Percentiles rank a stretch among this genome's conserved stretches.
These are phyloP conservation scores for Drosophila subsilvestris DNA, from an alignment of 2,888 invertebrate species.

Conservation along the genomic window DNA sequence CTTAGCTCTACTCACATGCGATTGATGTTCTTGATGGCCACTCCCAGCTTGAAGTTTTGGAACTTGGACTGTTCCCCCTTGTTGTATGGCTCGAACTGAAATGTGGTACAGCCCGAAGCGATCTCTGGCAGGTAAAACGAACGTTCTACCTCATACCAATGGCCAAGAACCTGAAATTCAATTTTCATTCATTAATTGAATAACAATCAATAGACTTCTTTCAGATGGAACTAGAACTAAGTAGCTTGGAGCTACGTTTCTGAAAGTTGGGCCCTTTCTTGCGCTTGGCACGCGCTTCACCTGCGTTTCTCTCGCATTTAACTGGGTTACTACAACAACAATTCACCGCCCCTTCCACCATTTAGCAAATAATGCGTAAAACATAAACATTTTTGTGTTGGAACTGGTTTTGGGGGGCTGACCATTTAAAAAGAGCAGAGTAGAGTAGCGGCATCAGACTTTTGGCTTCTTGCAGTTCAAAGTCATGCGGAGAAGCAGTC, in stretches of 20 bases:
- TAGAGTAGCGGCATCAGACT: neutral
- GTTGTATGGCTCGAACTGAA: slow-evolving; percentile 85
- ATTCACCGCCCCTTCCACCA: neutral
- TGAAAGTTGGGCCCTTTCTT: neutral
- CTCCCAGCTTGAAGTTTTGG: slow-evolving; percentile 86
- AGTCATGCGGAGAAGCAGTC: slow-evolving; percentile 26
- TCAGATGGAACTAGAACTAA: neutral
- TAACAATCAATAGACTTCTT: neutral
- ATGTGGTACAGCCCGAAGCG: slow-evolving; percentile 88
- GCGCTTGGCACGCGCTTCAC: slow-evolving; percentile 16
- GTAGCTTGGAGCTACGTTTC: neutral
- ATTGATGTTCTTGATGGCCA: slow-evolving; percentile 87
- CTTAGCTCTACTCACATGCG: slow-evolving; percentile 86
- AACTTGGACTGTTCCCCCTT: slow-evolving; percentile 76
- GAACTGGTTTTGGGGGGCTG: slow-evolving; percentile 28
- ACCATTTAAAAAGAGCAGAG: slow-evolving; percentile 17
- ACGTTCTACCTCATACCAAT: slow-evolving; percentile 91
- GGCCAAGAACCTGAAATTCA: slow-evolving; percentile 85
- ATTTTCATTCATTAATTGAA: neutral
- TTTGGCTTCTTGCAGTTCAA: slow-evolving; percentile 45
- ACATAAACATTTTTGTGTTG: slow-evolving; percentile 51
- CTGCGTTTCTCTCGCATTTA: slow-evolving; percentile 58
- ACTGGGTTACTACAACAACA: slow-evolving; percentile 65
- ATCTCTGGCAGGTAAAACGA: slow-evolving; percentile 91
- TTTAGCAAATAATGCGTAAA: slow-evolving; percentile 50